Percentiles rank a stretch among this genome's conserved stretches.
Evolutionary conservation across 2,888 invertebrate species (phyloP).

Genomic region (Patella pellucida): DNA sequence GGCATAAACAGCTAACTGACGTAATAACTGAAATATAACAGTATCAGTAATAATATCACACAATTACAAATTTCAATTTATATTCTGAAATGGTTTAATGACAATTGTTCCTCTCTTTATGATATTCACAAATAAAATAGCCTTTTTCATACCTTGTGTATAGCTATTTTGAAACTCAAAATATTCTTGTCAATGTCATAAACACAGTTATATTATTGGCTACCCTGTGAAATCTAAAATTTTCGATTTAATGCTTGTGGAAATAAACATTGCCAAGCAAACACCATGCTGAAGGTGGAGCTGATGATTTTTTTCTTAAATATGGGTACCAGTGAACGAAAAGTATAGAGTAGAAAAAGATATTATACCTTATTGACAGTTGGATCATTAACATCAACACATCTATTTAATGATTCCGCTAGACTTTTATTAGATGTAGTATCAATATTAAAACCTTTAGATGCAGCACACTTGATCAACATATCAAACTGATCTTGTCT

Average conservation of each 20-base stretch:
- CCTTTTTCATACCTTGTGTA: no score
- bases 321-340: background rate
- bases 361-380: slow-evolving; percentile 61
- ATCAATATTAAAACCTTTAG: slow-evolving; percentile 61
- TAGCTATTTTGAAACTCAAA: no score
- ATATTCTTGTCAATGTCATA: no score
- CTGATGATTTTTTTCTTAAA: background rate
- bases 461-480: slow-evolving; percentile 61
- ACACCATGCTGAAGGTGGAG: no score
- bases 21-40: slow-evolving; percentile 54
- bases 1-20: slow-evolving; percentile 66
- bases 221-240: no score
- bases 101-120: no score
- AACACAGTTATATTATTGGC: no score
- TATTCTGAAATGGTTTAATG: no score
- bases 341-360: background rate
- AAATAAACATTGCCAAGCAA: background rate
- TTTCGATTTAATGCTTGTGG: no score
- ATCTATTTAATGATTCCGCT: slow-evolving; percentile 64
- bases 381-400: slow-evolving; percentile 64
- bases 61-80: no score
- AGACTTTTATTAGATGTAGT: slow-evolving; percentile 64
- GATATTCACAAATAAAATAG: no score
- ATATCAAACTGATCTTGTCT: slow-evolving; percentile 66
- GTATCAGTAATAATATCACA: background rate